phyloP scores from a whole-genome alignment of 2,888 invertebrate species.

The Zelleria hepariella region DNA sequence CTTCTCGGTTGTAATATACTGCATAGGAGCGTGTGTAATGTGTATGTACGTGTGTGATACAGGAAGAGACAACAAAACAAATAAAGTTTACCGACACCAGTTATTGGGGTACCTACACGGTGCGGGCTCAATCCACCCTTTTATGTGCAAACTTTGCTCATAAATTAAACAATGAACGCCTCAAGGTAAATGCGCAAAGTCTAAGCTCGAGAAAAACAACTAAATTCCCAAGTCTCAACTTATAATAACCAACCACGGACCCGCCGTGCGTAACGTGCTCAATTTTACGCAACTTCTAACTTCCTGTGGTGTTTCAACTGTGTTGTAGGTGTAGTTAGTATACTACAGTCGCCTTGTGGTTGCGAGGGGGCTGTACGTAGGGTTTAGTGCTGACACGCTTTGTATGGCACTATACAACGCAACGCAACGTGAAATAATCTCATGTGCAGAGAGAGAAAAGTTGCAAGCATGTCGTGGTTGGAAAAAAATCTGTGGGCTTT shows the following conservation, averaged over 20 bases:
- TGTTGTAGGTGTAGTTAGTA: not conserved
- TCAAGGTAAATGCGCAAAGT: constrained; percentile 20
- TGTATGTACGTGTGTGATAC: too few relatives aligned
- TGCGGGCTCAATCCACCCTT: constrained; percentile 24
- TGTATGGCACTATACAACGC: too few relatives aligned
- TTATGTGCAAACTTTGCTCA: constrained; percentile 33
- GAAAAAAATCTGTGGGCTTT: too few relatives aligned
- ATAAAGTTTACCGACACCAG: constrained; percentile 3
- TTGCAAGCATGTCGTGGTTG: too few relatives aligned
- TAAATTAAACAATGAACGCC: constrained; percentile 30
- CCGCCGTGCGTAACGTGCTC: not conserved
- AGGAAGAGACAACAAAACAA: not conserved
- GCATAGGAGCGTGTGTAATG: too few relatives aligned
- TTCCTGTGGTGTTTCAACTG: not conserved
- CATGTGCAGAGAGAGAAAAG: too few relatives aligned
- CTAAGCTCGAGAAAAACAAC: constrained; percentile 13
- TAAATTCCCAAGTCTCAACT: not conserved
- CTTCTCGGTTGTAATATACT: too few relatives aligned
- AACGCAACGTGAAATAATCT: too few relatives aligned
- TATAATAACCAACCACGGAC: not conserved
- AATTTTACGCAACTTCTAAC: too few relatives aligned
- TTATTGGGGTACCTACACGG: constrained; percentile 5
- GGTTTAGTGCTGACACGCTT: too few relatives aligned
- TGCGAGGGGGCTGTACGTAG: too few relatives aligned
- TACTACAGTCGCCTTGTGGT: too few relatives aligned